Evolutionary conservation across 2,888 invertebrate species (phyloP).

Genomic region (Syrphus vitripennis): DNA sequence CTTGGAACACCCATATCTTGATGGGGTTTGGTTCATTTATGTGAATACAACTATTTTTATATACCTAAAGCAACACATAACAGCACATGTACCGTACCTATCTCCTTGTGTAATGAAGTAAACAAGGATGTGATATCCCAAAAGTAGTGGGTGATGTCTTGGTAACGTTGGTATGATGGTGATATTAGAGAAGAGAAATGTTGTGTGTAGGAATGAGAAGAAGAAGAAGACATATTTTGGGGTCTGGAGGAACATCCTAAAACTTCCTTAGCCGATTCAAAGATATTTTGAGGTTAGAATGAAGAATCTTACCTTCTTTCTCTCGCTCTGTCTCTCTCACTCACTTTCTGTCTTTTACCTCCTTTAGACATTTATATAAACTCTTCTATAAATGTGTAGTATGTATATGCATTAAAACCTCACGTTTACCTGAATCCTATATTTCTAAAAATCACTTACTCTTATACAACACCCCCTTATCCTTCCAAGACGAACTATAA

Average conservation of each 20-base stretch:
- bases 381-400: background rate
- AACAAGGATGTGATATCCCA: constrained; percentile 67
- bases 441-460: constrained; percentile 32
- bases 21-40: constrained; percentile 26
- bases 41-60: constrained; percentile 46
- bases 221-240: background rate
- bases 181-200: background rate
- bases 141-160: background rate
- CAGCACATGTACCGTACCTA: constrained; percentile 30
- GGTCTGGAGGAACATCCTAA: constrained; percentile 40
- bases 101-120: constrained; percentile 65
- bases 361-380: background rate
- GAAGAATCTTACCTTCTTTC: constrained; percentile 2
- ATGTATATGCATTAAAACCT: constrained; percentile 34
- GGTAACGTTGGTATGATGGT: background rate
- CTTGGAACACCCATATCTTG: constrained; percentile 54
- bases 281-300: constrained; percentile 65
- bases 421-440: constrained; percentile 74
- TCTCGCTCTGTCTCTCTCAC: background rate
- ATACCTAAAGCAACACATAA: constrained; percentile 9
- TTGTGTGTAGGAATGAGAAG: background rate
- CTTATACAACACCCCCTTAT: background rate
- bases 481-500: background rate
- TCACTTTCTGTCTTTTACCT: background rate
- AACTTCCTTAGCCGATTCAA: constrained; percentile 67